Evolutionary conservation across 2,797 vertebrate genomes (phyloP).

Genomic region (Gambelia wislizenii): DNA sequence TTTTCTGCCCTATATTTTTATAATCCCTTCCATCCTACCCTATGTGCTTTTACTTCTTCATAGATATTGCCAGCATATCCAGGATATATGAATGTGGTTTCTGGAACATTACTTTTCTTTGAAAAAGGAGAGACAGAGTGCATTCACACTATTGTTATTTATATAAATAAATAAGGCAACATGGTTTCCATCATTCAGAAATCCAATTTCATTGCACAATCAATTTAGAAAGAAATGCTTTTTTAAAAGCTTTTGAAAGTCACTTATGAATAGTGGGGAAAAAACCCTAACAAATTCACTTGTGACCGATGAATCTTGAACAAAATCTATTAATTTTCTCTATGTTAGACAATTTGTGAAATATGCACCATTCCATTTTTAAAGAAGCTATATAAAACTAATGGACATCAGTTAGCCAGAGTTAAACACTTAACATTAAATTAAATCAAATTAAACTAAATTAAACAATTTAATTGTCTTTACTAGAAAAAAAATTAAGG

Average conservation of each 20-base stretch:
- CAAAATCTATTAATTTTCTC: constrained; percentile 49
- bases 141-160: neutral
- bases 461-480: too few species aligned
- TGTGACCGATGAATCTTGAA: constrained; percentile 54
- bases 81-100: neutral
- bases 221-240: constrained; percentile 46
- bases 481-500: too few species aligned
- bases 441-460: too few species aligned
- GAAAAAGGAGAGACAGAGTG: neutral
- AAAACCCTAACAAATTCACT: constrained; percentile 53
- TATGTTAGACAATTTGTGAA: too few species aligned
- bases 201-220: constrained; percentile 29
- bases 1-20: neutral
- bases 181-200: constrained; percentile 42
- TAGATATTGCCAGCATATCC: neutral
- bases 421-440: too few species aligned
- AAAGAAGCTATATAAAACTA: too few species aligned
- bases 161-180: neutral
- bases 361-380: too few species aligned
- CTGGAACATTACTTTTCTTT: neutral
- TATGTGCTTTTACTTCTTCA: neutral
- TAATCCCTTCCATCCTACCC: neutral
- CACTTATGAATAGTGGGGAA: constrained; percentile 47
- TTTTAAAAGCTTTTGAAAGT: constrained; percentile 67
- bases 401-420: too few species aligned